Conservation (phyloP, 2,888 invertebrate species). For the Bugula neritina region DNA sequence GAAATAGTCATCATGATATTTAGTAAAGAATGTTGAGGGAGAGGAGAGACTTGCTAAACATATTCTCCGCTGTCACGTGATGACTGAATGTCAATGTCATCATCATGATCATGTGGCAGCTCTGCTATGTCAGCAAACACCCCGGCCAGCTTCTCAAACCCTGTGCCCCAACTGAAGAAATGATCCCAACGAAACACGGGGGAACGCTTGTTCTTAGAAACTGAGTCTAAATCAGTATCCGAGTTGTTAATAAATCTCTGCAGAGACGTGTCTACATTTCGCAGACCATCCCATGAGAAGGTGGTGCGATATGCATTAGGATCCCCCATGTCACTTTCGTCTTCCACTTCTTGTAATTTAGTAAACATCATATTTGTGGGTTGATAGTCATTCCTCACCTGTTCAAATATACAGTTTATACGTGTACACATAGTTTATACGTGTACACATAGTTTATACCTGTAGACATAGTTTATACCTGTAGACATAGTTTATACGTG, state of each 20-base stretch:
- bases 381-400: slow-evolving; percentile 44
- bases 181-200: slow-evolving; percentile 82
- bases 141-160: slow-evolving; percentile 88
- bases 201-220: slow-evolving; percentile 66
- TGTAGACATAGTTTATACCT: too few relatives aligned
- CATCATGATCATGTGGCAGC: slow-evolving; percentile 66
- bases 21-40: too few relatives aligned
- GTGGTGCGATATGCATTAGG: slow-evolving; percentile 3
- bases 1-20: too few relatives aligned
- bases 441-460: too few relatives aligned
- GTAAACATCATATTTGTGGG: slow-evolving; percentile 61
- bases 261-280: slow-evolving; percentile 21
- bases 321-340: slow-evolving; percentile 36
- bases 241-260: slow-evolving; percentile 32
- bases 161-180: slow-evolving; percentile 89
- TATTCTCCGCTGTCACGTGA: slow-evolving; percentile 3
- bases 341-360: slow-evolving; percentile 54
- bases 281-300: slow-evolving; percentile 21
- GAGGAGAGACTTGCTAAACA: background rate
- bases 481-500: too few relatives aligned
- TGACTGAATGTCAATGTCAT: background rate
- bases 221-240: slow-evolving; percentile 52
- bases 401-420: too few relatives aligned
- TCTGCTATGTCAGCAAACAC: slow-evolving; percentile 95
- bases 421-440: too few relatives aligned